These are phyloP conservation scores for Pachypanchax playfairii DNA, from an alignment of 2,113 vertebrate genomes.

Conservation along the genomic window DNA sequence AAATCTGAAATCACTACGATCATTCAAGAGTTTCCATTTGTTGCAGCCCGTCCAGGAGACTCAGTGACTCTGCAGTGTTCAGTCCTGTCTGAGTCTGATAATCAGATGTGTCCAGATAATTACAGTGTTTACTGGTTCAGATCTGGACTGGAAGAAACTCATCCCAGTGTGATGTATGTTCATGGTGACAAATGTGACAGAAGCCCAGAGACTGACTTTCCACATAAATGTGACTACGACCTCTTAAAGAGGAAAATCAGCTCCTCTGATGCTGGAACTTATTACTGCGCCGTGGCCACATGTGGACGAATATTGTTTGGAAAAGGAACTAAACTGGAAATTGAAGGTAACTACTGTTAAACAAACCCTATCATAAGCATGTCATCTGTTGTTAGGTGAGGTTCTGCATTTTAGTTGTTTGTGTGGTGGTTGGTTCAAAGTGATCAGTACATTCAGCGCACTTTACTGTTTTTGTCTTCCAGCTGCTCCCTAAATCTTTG, in stretches of 20 bases:
- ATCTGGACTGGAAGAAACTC: background rate
- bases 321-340: slow-evolving; percentile 7
- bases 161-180: slow-evolving; percentile 7
- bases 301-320: slow-evolving; percentile 46
- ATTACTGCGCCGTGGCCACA: slow-evolving; percentile 50
- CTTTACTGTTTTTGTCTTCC: no score
- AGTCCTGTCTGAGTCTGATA: slow-evolving; percentile 8
- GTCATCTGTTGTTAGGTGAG: no score
- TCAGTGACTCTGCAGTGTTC: slow-evolving; percentile 37
- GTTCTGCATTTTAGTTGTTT: no score
- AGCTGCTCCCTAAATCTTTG: no score
- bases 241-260: background rate
- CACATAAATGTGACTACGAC: slow-evolving; percentile 16
- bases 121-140: slow-evolving; percentile 49
- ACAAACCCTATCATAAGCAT: no score
- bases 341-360: slow-evolving; percentile 32
- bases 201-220: background rate
- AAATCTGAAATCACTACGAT: background rate
- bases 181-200: background rate
- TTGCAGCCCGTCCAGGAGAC: slow-evolving; percentile 13
- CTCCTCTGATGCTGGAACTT: slow-evolving; percentile 13
- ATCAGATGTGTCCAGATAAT: slow-evolving; percentile 6
- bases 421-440: no score
- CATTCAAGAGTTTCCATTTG: background rate
- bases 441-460: no score